Conservation (phyloP, 2,797 vertebrate species). For the Tadarida brasiliensis region DNA sequence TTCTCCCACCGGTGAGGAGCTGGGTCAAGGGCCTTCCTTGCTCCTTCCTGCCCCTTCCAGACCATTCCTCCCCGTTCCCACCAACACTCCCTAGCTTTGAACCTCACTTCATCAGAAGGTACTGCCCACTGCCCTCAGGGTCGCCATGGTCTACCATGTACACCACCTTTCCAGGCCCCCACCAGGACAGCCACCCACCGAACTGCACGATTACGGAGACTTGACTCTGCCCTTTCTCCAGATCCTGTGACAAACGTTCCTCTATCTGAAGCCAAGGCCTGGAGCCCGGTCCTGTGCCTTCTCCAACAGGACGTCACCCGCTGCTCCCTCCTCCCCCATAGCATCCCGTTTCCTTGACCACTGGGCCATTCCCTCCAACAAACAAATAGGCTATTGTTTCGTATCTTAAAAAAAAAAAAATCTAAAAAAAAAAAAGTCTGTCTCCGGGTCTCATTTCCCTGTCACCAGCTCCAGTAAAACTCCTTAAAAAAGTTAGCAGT, state of each 20-base stretch:
- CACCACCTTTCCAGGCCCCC: too few relatives aligned
- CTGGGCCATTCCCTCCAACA: background rate
- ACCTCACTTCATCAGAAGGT: background rate
- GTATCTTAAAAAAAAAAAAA: background rate
- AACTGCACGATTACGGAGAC: rapidly evolving
- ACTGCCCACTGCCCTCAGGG: background rate
- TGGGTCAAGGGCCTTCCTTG: too few relatives aligned
- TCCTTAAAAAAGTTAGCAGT: background rate
- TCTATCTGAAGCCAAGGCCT: background rate
- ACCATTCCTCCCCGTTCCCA: too few relatives aligned
- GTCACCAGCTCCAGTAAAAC: background rate
- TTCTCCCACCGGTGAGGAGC: rapidly evolving
- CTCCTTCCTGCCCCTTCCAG: background rate
- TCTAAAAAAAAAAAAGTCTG: too few relatives aligned
- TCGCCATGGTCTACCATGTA: rapidly evolving
- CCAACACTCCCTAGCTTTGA: rapidly evolving
- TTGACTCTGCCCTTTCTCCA: background rate
- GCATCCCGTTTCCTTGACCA: background rate
- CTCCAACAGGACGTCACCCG: rapidly evolving
- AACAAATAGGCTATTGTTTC: background rate
- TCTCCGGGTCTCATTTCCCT: background rate
- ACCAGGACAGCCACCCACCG: rapidly evolving
- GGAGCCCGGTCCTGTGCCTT: background rate
- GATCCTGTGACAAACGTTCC: background rate
- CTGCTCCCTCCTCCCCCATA: background rate